Percentiles rank a stretch among this genome's conserved stretches.
phyloP scores from a whole-genome alignment of 2,888 invertebrate species.

The Sussaba pulchella region DNA sequence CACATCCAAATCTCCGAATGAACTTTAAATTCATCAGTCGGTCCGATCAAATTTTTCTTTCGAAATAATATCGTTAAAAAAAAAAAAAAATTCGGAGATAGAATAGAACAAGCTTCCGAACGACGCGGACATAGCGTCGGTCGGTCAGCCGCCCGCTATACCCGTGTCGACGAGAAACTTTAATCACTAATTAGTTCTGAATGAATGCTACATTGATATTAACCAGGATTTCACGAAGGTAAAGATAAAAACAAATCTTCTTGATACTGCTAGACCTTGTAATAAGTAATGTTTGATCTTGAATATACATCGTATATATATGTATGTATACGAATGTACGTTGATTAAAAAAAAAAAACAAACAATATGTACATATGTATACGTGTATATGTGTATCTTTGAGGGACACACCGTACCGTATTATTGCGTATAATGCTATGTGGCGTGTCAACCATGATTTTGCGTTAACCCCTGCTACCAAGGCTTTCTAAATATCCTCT shows the following conservation, averaged over 20 bases:
- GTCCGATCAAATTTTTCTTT: neutral
- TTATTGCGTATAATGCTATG: conserved; percentile 63
- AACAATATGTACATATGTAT: conserved; percentile 42
- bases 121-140: conserved; percentile 64
- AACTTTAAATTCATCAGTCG: neutral
- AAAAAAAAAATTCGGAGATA: conserved; percentile 15
- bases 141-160: conserved; percentile 61
- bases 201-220: conserved; percentile 84
- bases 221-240: conserved; percentile 84
- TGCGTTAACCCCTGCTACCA: conserved; percentile 60
- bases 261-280: conserved; percentile 79
- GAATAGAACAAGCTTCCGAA: conserved; percentile 61
- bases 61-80: too few relatives aligned
- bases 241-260: conserved; percentile 82
- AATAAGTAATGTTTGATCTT: conserved; percentile 68
- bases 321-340: conserved; percentile 31
- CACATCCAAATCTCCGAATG: neutral
- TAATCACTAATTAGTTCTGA: conserved; percentile 84
- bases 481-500: conserved; percentile 59
- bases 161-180: conserved; percentile 77
- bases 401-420: conserved; percentile 51
- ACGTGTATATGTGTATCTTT: conserved; percentile 40
- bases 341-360: too few relatives aligned
- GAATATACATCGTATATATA: conserved; percentile 56
- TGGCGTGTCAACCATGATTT: conserved; percentile 68